These are phyloP conservation scores for Oncorhynchus keta DNA, from an alignment of 2,113 vertebrate species.

Conservation along the genomic window DNA sequence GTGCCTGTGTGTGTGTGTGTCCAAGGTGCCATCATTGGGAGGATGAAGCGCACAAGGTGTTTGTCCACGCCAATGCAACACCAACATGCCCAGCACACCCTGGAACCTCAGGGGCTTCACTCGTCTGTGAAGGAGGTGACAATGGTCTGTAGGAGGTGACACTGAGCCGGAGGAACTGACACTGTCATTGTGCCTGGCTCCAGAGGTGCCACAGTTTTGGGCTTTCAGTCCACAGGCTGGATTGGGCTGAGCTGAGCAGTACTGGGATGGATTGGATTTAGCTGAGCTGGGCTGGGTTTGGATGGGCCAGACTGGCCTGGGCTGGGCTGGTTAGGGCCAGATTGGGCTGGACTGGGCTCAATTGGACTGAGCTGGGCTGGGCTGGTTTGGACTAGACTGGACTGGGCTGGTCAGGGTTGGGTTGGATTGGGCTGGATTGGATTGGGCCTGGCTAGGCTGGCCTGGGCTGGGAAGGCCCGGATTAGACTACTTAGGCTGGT, in stretches of 20 bases:
- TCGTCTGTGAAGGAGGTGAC: slow-evolving; percentile 40
- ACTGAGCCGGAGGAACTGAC: slow-evolving; percentile 30
- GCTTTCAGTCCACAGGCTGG: slow-evolving; percentile 33
- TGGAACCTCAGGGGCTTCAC: slow-evolving; percentile 41
- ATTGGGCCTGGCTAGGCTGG: too few relatives aligned
- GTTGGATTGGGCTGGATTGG: too few relatives aligned
- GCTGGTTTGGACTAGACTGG: too few relatives aligned
- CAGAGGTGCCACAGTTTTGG: slow-evolving; percentile 20
- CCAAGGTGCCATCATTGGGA: not conserved
- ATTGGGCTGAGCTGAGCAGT: slow-evolving; percentile 25
- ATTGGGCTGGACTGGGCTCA: too few relatives aligned
- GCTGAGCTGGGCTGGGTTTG: too few relatives aligned
- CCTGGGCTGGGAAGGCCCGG: too few relatives aligned
- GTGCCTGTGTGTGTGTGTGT: too few relatives aligned
- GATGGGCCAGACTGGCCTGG: not conserved
- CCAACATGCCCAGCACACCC: slow-evolving; percentile 20
- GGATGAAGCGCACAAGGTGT: slow-evolving; percentile 16
- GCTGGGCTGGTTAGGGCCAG: not conserved
- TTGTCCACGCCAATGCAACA: slow-evolving; percentile 17
- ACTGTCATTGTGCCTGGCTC: slow-evolving; percentile 10
- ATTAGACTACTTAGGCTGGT: too few relatives aligned
- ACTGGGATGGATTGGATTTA: too few relatives aligned
- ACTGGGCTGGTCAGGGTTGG: too few relatives aligned
- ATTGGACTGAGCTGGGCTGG: too few relatives aligned
- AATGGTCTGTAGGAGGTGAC: slow-evolving; percentile 32